Conservation (phyloP, 1,140 invertebrate species). For the Monochamus saltuarius region DNA sequence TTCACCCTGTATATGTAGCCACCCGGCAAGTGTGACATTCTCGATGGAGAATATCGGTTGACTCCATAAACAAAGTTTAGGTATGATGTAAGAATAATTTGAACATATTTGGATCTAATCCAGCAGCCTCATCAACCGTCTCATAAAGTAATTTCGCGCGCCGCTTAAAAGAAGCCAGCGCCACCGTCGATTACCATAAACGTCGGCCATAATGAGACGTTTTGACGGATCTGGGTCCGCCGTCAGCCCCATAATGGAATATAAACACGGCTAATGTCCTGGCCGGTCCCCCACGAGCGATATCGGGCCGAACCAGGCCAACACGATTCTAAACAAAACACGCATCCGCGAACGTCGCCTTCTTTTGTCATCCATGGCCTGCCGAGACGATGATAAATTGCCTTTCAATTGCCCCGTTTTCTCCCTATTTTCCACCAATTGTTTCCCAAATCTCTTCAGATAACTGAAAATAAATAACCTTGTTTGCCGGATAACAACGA, state of each 20-base stretch:
- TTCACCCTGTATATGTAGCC: no score
- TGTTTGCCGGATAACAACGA: slow-evolving; percentile 4
- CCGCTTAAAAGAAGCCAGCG: no score
- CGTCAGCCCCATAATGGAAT: slow-evolving; percentile 20
- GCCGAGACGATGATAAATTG: slow-evolving; percentile 46
- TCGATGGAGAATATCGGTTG: no score
- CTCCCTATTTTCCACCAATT: slow-evolving; percentile 20
- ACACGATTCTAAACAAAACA: slow-evolving; percentile 45
- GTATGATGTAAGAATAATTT: no score
- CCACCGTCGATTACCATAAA: no score
- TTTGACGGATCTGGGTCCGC: no score
- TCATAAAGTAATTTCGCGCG: no score
- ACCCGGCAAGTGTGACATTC: no score
- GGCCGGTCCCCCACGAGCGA: slow-evolving; percentile 23
- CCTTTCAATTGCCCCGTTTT: slow-evolving; percentile 40
- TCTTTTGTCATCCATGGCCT: slow-evolving; percentile 41
- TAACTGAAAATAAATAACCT: slow-evolving; percentile 8
- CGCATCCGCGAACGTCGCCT: slow-evolving; percentile 34
- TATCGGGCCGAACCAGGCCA: slow-evolving; percentile 41
- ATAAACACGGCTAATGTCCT: slow-evolving; percentile 38
- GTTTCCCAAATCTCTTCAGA: slow-evolving; percentile 19
- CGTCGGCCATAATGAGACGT: no score
- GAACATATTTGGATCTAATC: no score
- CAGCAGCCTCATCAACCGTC: no score
- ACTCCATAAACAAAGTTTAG: no score